Conservation (phyloP, 64 coral and sea anemone species). For the Dendrophyllia cribrosa region DNA sequence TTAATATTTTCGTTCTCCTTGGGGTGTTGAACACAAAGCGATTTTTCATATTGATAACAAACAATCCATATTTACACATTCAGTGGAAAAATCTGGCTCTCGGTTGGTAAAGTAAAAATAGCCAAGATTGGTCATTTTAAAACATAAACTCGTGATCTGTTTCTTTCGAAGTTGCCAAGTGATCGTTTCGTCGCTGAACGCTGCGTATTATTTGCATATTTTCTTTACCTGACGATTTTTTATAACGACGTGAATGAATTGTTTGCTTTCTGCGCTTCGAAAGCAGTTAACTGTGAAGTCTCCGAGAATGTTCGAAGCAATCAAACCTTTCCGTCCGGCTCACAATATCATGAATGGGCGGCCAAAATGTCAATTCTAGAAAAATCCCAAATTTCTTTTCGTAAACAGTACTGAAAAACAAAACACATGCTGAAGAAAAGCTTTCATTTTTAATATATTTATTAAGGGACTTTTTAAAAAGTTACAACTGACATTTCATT, state of each 20-base stretch:
- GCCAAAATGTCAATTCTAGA: no score
- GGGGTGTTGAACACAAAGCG: not conserved
- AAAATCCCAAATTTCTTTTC: no score
- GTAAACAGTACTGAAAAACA: no score
- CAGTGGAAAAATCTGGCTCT: not conserved
- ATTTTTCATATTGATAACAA: not conserved
- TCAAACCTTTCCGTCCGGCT: no score
- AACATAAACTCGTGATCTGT: not conserved
- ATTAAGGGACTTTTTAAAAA: no score
- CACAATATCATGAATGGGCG: no score
- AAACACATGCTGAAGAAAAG: no score
- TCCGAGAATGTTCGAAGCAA: no score
- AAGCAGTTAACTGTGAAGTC: no score
- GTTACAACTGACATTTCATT: no score
- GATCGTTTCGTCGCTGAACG: not conserved
- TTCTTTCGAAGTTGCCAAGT: not conserved
- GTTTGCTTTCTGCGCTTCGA: no score
- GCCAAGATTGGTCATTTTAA: not conserved
- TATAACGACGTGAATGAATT: not conserved
- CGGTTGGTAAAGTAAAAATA: not conserved
- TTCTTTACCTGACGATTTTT: not conserved
- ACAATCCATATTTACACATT: not conserved
- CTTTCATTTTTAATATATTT: no score
- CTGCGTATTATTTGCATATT: slow-evolving; percentile 4
- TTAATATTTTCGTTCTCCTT: not conserved